Evolutionary conservation across 2,113 vertebrate species (phyloP), one percentile per base, ranked within the genome.

Genomic region (Apteryx mantelli): DNA sequence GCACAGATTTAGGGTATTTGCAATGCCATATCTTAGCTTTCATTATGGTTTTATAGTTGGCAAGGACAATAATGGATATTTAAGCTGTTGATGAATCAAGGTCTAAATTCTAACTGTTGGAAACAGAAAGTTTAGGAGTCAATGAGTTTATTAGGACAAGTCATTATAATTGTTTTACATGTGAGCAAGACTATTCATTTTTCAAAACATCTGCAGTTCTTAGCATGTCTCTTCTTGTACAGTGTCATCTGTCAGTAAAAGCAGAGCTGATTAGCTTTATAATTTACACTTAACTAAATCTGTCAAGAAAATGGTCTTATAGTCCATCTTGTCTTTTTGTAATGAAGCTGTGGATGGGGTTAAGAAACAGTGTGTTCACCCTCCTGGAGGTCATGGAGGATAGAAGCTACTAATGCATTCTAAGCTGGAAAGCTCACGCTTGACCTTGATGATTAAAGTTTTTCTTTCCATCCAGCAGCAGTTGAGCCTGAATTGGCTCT

Each of bases 401-500:
- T 84, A 68, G 93, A 32, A 90, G 89, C 87, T 56, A 84, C 94
- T 97, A 96, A 96, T 95, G 91, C 84, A 53, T 88, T 69, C 76
- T 56, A 46, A 88, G 92, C 94, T 40, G 89, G 44, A 91, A 50
- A 93, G 83, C 95, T 97, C 97, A 97, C 69, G 96, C 93, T 94
- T 97, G 94, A 95, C 96, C 93, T 91, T 48, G 61, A 2, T 89
- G 79, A 92, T 95, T 94, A 73, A 94, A 96, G 95, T 94, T 95
- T 94, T 83, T 91, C 70, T 66, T 95, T 46, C 88, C 91, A 82
- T 53, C 91, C 78, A 86, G 94, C 95, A 95, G 95, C 95, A 91
- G 75, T 86, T 82, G 85, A 97, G 91, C 80, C 93, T 87, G 87
- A 89, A 89, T 97, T 89, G 94, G 82, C 92, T 96, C 95, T 95